Base-by-base conservation (phyloP, 1,140 invertebrate species). In the Euwallacea fornicatus region DNA sequence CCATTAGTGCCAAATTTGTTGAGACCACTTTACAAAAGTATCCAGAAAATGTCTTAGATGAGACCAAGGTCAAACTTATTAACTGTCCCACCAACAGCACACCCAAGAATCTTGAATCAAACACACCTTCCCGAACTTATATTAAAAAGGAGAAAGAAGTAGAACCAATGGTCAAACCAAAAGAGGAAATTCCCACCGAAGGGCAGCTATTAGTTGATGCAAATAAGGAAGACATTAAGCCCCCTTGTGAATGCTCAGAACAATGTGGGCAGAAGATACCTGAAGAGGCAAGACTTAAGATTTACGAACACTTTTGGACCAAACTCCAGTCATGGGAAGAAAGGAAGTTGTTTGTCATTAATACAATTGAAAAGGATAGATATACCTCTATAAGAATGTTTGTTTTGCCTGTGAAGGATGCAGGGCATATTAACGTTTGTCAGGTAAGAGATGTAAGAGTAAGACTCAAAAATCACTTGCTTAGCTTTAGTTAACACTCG, bases 1-100 rank as follows among this genome's bases (percentile, higher is more conserved):
- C 67, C 42, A 69, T 69, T 42, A 69, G 67, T 42, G 60, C 55
- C 11, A 69, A 69, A 47, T 69, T 69, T 44, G 59, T 69, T 21
- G 67, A 69, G 55, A 69, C 67, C 42, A 69, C 67, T 16, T 16
- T 69, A 11, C 67, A 62, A 13, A 69, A 69, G 43, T 62, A 69
- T 44, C 67, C 67, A 2, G 67, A 69, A 10, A 69, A 69, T 69
- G 55, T 62, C n/a, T 42, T 69, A 42, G 67, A 69, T 41, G 67
- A 69, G 44, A 41, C 58, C 21, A 69, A 50, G 46, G 59, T 69
- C n/a, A 69, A 69, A 44, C 41, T 69, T 15, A 46, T 69, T 4
- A 62, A 69, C 42, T 62, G 43, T 44, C 58, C 58, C 2, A 63
- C 10, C 10, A 65, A 41, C 13, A 33, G 42, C 7, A 41, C 62